These are phyloP conservation scores for Octodonta nipae DNA, from an alignment of 2,888 invertebrate genomes.

Conservation along the genomic window DNA sequence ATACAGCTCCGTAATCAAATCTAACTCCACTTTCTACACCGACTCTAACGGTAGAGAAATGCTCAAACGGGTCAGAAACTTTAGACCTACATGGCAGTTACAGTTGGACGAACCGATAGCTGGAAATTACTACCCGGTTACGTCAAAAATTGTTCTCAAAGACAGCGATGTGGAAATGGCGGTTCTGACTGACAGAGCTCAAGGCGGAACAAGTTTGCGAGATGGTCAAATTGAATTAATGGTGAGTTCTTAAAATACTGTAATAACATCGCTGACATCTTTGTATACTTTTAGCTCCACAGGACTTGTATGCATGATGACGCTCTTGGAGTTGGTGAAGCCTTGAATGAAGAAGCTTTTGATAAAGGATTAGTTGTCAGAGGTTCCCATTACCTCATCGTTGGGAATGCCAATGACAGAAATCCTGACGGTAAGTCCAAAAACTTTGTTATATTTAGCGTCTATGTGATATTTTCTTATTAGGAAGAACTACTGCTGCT, in stretches of 20 bases:
- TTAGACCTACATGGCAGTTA: slow-evolving; percentile 61
- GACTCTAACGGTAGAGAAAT: slow-evolving; percentile 89
- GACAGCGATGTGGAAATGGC: slow-evolving; percentile 41
- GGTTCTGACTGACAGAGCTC: slow-evolving; percentile 62
- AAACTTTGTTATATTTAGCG: neutral
- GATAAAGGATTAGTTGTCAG: slow-evolving; percentile 55
- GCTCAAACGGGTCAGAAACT: slow-evolving; percentile 52
- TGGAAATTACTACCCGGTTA: slow-evolving; percentile 89
- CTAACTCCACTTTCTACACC: slow-evolving; percentile 65
- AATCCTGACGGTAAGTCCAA: slow-evolving; percentile 11
- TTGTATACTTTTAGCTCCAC: slow-evolving; percentile 50
- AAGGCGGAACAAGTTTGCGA: slow-evolving; percentile 64
- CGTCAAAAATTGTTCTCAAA: slow-evolving; percentile 60
- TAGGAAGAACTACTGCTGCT: slow-evolving; percentile 29
- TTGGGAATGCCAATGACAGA: slow-evolving; percentile 25
- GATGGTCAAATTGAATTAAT: slow-evolving; percentile 71
- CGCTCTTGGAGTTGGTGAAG: slow-evolving; percentile 83
- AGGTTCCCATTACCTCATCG: slow-evolving; percentile 50
- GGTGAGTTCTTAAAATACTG: slow-evolving; percentile 32
- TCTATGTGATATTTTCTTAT: no score
- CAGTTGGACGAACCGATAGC: slow-evolving; percentile 58
- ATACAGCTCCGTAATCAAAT: slow-evolving; percentile 51
- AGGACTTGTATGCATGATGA: slow-evolving; percentile 76
- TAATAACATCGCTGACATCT: neutral
- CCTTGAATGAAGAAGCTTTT: slow-evolving; percentile 68